Conservation (phyloP, 1,140 invertebrate species). For the Drosophila neocordata region DNA sequence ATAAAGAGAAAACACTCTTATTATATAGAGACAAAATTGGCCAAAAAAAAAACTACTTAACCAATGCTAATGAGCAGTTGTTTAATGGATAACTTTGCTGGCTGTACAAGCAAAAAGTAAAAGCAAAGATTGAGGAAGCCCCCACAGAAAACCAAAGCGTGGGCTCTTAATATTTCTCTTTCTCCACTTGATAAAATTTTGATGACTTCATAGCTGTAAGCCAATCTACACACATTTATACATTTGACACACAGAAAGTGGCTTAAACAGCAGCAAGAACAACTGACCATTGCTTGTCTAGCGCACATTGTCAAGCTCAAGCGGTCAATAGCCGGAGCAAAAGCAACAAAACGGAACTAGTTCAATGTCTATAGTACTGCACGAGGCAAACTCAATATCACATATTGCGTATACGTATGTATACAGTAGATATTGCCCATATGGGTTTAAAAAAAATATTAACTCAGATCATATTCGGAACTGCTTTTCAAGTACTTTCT, state of each 20-base stretch:
- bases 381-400: conserved; percentile 26
- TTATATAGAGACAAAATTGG: background rate
- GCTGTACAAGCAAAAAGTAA: conserved; percentile 5
- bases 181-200: conserved; percentile 28
- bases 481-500: no score
- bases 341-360: conserved; percentile 56
- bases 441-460: no score
- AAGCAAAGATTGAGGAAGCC: conserved; percentile 47
- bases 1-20: background rate
- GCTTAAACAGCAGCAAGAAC: conserved; percentile 35
- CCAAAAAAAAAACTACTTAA: conserved; percentile 22
- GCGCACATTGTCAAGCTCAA: conserved; percentile 23
- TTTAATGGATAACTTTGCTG: conserved; percentile 16
- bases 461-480: no score
- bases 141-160: background rate
- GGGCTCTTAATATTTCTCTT: conserved; percentile 31
- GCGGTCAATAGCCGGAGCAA: background rate
- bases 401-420: conserved; percentile 9
- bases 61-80: conserved; percentile 46
- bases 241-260: conserved; percentile 47
- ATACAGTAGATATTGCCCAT: conserved; percentile 27
- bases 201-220: background rate
- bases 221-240: no score
- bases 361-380: conserved; percentile 50
- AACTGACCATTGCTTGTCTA: conserved; percentile 24